Conservation (phyloP, 2,888 invertebrate species). For the Zygaena filipendulae region DNA sequence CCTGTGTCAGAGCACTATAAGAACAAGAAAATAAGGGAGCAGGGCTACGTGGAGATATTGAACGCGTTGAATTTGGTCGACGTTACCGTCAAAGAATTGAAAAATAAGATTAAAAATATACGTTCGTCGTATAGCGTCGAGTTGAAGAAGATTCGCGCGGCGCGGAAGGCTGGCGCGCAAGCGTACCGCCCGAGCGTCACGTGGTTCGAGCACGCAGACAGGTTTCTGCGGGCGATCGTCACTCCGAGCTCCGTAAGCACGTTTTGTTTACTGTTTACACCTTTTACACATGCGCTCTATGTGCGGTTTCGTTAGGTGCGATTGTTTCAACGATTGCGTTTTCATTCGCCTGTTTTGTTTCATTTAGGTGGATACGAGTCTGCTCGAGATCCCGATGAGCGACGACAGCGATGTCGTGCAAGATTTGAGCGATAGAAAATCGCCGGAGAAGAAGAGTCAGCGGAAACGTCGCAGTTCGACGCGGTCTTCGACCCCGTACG, state of each 20-base stretch:
- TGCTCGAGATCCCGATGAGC: slow-evolving; percentile 54
- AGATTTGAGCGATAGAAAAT: slow-evolving; percentile 56
- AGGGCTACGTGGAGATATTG: slow-evolving; percentile 61
- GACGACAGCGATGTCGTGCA: slow-evolving; percentile 61
- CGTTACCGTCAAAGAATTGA: slow-evolving; percentile 61
- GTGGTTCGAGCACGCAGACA: slow-evolving; percentile 68
- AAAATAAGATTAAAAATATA: slow-evolving; percentile 65
- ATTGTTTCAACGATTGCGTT: slow-evolving; percentile 4
- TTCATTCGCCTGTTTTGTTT: slow-evolving; percentile 25
- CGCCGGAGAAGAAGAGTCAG: slow-evolving; percentile 57
- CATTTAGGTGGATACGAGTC: slow-evolving; percentile 56
- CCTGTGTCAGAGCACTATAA: slow-evolving; percentile 62
- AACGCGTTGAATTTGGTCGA: slow-evolving; percentile 55
- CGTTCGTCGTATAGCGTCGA: slow-evolving; percentile 65
- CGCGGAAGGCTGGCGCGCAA: slow-evolving; percentile 64
- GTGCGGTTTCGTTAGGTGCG: no score
- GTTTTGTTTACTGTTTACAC: slow-evolving; percentile 21
- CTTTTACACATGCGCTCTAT: slow-evolving; percentile 27
- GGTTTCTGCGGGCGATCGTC: slow-evolving; percentile 66
- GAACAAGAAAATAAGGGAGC: slow-evolving; percentile 61
- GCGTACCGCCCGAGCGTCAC: slow-evolving; percentile 66
- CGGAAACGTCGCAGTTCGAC: slow-evolving; percentile 58
- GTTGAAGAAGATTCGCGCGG: slow-evolving; percentile 65
- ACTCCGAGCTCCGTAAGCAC: slow-evolving; percentile 62
- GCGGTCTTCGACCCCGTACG: slow-evolving; percentile 56